Evolutionary conservation across 2,888 invertebrate species (phyloP), one percentile per base, ranked within the genome.

Genomic region (Agapostemon virescens): DNA sequence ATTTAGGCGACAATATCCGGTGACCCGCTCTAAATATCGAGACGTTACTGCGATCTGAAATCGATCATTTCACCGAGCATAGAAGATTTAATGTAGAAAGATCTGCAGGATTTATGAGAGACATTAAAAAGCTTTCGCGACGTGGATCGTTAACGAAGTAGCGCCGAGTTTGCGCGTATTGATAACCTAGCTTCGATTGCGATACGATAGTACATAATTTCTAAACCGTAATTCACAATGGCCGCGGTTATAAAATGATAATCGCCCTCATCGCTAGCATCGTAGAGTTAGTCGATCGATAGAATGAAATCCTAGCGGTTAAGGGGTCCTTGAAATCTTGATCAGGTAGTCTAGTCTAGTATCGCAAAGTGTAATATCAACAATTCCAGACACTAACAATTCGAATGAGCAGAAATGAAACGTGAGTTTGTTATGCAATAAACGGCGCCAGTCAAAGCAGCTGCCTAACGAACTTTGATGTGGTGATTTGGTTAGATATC

Each of bases 401-500:
- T 64, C 20, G 26, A 26, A 42, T 5, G 1, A 11, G 33, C 30
- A 33, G 45, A 63, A 63, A 71, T 45, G 42, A 33, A 63, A 71
- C 71, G 33, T 61, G 71, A 63, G n/a, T 15, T 30, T 20, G 42
- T 71, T 61, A 33, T 17, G 70, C 23, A 23, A 42, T 71, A 45
- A 33, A n/a, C n/a, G n/a, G 33, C 33, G n/a, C n/a, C 71, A 45
- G 61, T 63, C 42, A 45, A 71, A 71, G 45, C 33, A 61, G n/a
- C n/a, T 33, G 15, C 40, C 40, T 49, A 72, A 63, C 71, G 26
- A 49, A 45, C 49, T 63, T 49, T 49, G 26, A 36, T 36, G 23
- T n/a, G n/a, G 23, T 45, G 63, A 49, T 64, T 36, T 15, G 26
- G 63, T 36, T 45, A 64, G n/a, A 33, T 45, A 17, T 64, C 45